These are phyloP conservation scores for Aldabrachelys gigantea DNA, from an alignment of 2,113 vertebrate genomes.

Conservation along the genomic window DNA sequence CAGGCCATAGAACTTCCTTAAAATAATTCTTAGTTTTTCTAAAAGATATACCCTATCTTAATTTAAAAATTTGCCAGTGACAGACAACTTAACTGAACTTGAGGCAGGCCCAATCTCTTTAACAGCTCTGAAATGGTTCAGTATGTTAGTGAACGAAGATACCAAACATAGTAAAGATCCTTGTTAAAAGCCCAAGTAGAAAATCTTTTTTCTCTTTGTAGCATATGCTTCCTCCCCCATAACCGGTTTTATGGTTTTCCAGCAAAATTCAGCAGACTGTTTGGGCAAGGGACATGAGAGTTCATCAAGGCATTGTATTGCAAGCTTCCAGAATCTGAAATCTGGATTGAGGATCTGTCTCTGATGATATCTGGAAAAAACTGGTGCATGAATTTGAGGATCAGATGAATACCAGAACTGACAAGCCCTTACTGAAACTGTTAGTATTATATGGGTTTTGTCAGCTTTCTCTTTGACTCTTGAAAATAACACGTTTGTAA, in stretches of 20 bases:
- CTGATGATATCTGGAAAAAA: background rate
- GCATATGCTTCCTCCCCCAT: constrained; percentile 19
- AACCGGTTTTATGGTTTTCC: constrained; percentile 6
- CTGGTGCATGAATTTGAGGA: background rate
- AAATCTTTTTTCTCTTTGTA: constrained; percentile 52
- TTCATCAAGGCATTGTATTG: background rate
- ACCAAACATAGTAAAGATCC: constrained; percentile 38
- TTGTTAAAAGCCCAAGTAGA: constrained; percentile 33
- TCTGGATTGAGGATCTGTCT: background rate
- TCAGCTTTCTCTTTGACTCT: background rate
- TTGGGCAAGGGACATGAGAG: rapidly evolving
- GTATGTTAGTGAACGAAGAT: constrained; percentile 17
- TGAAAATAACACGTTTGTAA: background rate
- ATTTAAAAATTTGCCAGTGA: background rate
- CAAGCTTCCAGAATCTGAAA: background rate
- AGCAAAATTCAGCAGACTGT: background rate
- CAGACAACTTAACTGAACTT: constrained; percentile 36
- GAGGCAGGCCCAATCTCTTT: constrained; percentile 9
- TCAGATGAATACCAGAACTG: background rate
- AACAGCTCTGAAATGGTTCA: constrained; percentile 32
- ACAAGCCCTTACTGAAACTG: background rate
- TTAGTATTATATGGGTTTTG: background rate
- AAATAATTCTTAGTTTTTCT: background rate
- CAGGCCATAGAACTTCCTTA: background rate
- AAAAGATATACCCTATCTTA: background rate